Base-by-base conservation (phyloP, 2,888 invertebrate genomes). In the Drosophila affinis region DNA sequence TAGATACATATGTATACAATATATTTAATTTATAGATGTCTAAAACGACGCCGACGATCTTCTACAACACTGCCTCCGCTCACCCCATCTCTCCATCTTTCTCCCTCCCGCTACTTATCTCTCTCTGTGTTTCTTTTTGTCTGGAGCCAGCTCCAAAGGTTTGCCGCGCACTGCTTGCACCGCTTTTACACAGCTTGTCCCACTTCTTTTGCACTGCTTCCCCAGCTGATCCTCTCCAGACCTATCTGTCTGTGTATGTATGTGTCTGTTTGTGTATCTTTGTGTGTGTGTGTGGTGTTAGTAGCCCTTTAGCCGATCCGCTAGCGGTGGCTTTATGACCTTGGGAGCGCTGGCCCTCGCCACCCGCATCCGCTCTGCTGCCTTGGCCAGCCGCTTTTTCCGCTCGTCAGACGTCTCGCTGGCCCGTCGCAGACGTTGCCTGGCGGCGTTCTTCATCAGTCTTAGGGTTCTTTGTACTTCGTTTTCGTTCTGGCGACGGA, bases 401-500 rank as follows among this genome's bases (percentile, higher is more conserved):
- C 92, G 89, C 76, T 92, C 92, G 6, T 92, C 92, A 9, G 88
- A 75, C 32, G 92, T 90, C 79, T 92, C 92, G 72, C 90, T 92
- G 67, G 92, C 92, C 34, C 92, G 90, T 60, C 92, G 87, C 81
- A 91, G 78, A 48, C 92, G 85, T 77, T 92, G 92, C 29, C 92
- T 83, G 18, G 92, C 92, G 54, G 92, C 92, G 77, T 92, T 92
- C 85, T 92, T 91, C 91, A 92, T 92, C 89, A 92, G 91, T 91
- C 92, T 91, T 88, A 85, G 70, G 80, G 92, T 91, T 90, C 92
- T 91, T 90, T 92, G 91, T 87, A 92, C 90, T 89, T 92, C 91
- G 78, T 83, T 90, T 90, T 92, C 92, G 76, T 92, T 92, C 81
- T 92, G 92, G 74, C 92, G 85, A 72, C 92, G 91, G 75, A 92